Conservation (phyloP, 2,888 invertebrate genomes). For the Agriopis leucophaearia region DNA sequence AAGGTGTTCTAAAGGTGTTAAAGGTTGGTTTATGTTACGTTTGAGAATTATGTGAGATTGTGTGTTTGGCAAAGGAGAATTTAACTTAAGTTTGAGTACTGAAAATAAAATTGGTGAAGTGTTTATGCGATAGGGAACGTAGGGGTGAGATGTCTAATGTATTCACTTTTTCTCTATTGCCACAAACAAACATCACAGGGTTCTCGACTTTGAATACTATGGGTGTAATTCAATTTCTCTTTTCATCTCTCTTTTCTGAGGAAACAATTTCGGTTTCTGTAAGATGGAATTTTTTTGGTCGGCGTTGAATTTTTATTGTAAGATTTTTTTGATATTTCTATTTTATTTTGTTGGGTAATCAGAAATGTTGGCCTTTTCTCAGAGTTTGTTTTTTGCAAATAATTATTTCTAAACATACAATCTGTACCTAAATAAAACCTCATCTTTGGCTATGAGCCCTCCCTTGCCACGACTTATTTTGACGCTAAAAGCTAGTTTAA, state of each 20-base stretch:
- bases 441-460: too few species aligned
- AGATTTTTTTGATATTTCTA: slow-evolving; percentile 19
- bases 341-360: slow-evolving; percentile 6
- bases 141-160: slow-evolving; percentile 71
- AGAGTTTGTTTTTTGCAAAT: background rate
- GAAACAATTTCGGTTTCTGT: slow-evolving; percentile 37
- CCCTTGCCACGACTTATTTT: too few species aligned
- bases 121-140: slow-evolving; percentile 49
- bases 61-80: background rate
- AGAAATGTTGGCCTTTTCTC: slow-evolving; percentile 1
- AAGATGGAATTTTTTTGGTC: slow-evolving; percentile 49
- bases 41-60: too few species aligned
- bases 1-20: too few species aligned
- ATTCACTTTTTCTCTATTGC: slow-evolving; percentile 72
- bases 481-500: too few species aligned
- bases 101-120: background rate
- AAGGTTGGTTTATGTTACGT: too few species aligned
- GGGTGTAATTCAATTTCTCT: slow-evolving; percentile 72
- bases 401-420: too few species aligned
- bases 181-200: slow-evolving; percentile 77
- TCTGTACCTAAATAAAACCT: too few species aligned
- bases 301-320: slow-evolving; percentile 38
- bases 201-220: slow-evolving; percentile 64
- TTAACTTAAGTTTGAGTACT: slow-evolving; percentile 12
- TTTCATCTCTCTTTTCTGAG: slow-evolving; percentile 61